Conservation (phyloP, 1,140 invertebrate genomes). For the Palaemon carinicauda region DNA sequence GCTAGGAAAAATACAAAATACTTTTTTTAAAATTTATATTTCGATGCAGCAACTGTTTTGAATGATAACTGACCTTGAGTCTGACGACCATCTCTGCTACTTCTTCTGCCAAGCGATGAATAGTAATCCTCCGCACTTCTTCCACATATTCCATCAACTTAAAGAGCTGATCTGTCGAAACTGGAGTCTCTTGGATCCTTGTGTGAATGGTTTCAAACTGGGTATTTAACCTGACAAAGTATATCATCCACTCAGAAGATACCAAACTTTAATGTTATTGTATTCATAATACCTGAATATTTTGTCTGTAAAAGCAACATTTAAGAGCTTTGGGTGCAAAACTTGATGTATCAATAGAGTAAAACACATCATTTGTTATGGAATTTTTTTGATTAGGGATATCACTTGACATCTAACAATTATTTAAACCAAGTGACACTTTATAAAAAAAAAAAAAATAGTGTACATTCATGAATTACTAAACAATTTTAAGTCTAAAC, state of each 20-base stretch:
- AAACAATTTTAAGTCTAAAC: no score
- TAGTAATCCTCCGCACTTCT: slow-evolving; percentile 54
- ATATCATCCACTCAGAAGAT: not conserved
- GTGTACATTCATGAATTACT: no score
- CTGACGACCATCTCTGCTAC: slow-evolving; percentile 42
- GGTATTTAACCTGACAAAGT: slow-evolving; percentile 6
- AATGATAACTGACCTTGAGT: slow-evolving; percentile 35
- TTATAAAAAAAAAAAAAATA: no score
- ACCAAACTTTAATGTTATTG: not conserved
- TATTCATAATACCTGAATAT: not conserved
- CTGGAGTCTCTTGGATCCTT: slow-evolving; percentile 39
- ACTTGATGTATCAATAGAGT: no score
- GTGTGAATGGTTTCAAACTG: slow-evolving; percentile 46
- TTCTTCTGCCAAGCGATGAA: slow-evolving; percentile 47
- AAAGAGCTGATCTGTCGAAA: slow-evolving; percentile 54
- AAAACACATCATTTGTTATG: no score
- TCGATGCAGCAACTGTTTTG: not conserved
- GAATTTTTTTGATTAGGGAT: no score
- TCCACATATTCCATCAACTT: slow-evolving; percentile 58
- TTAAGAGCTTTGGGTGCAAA: no score
- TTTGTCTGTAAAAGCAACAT: no score
- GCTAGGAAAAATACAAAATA: no score
- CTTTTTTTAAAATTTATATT: no score
- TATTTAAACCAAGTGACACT: no score
- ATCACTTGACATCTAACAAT: no score